These are phyloP conservation scores for Notolabrus celidotus DNA, from an alignment of 2,797 vertebrate species.

Conservation along the genomic window DNA sequence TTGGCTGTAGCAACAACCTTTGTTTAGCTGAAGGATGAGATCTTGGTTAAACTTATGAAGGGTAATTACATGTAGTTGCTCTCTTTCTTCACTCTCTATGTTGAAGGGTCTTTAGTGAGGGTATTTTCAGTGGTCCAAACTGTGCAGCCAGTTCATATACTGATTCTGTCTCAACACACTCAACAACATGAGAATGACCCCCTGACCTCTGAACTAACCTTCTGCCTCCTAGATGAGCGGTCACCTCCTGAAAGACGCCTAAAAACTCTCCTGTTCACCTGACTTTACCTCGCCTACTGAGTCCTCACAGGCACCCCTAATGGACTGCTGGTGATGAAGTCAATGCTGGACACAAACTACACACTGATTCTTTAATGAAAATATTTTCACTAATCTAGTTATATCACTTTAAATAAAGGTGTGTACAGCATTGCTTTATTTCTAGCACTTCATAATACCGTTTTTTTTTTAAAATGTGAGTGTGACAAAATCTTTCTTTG, in stretches of 20 bases:
- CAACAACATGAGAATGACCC: constrained; percentile 1
- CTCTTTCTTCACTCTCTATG: no score
- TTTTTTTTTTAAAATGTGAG: neutral
- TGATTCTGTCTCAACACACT: no score
- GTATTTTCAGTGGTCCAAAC: no score
- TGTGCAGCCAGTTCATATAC: no score
- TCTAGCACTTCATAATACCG: neutral
- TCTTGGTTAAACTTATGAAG: no score
- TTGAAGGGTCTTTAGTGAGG: no score
- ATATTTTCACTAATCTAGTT: neutral
- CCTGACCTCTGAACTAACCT: constrained; percentile 12
- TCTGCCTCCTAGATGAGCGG: neutral
- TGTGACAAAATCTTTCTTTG: neutral
- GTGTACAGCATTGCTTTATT: constrained; percentile 12
- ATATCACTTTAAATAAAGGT: neutral
- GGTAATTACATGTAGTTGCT: no score
- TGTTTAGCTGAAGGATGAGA: no score
- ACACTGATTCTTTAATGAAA: neutral
- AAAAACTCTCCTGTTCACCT: constrained; percentile 10
- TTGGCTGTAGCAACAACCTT: no score
- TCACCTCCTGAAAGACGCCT: constrained; percentile 15
- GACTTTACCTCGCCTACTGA: neutral
- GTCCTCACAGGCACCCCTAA: constrained; percentile 8
- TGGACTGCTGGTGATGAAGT: constrained; percentile 7
- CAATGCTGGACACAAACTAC: constrained; percentile 9